Evolutionary conservation across 2,113 vertebrate genomes (phyloP).

Genomic region (Pterocles gutturalis): DNA sequence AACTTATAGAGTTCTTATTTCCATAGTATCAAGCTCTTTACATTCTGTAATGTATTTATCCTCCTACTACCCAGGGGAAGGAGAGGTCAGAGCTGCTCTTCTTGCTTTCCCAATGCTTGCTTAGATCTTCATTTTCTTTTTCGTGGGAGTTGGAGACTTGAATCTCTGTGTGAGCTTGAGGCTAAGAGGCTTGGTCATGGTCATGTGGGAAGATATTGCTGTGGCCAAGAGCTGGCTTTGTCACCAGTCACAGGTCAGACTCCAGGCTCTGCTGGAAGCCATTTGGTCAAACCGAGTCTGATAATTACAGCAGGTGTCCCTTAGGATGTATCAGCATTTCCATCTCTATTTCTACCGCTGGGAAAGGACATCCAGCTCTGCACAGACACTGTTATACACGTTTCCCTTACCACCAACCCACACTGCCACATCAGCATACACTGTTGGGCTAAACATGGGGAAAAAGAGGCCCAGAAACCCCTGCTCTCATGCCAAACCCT

Average conservation of each 20-base stretch:
- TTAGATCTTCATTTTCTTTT: not conserved
- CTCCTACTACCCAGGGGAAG: not conserved
- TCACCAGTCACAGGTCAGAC: not conserved
- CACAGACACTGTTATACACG: accelerated
- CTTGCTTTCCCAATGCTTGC: not conserved
- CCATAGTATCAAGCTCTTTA: conserved; percentile 44
- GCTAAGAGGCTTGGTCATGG: accelerated
- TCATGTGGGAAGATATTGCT: not conserved
- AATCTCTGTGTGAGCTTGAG: not conserved
- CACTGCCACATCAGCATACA: accelerated
- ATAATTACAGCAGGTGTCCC: not conserved
- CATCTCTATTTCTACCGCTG: not conserved
- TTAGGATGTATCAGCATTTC: not conserved
- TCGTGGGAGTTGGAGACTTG: not conserved
- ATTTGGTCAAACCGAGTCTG: not conserved
- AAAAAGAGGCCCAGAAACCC: not conserved
- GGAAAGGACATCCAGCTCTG: not conserved
- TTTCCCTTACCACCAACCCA: not conserved
- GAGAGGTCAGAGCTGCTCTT: not conserved
- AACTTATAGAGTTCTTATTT: conserved; percentile 56
- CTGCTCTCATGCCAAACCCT: not conserved
- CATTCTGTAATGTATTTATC: conserved; percentile 36
- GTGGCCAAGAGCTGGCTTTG: not conserved
- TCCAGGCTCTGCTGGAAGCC: not conserved
- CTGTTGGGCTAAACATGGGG: not conserved